These are phyloP conservation scores for Drosophila pallidifrons DNA, from an alignment of 1,140 invertebrate species.

Conservation along the genomic window DNA sequence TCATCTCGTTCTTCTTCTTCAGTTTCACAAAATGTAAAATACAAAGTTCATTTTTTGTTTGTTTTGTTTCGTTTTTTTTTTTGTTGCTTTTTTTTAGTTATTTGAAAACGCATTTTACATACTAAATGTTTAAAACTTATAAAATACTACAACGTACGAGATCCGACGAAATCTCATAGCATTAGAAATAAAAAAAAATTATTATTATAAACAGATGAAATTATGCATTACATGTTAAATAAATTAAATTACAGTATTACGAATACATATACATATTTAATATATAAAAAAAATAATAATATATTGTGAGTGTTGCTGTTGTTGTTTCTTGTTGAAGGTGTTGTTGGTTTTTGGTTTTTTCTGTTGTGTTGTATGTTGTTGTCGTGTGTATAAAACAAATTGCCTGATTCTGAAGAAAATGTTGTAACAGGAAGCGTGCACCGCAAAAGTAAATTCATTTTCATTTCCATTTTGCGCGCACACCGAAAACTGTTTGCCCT, in stretches of 20 bases:
- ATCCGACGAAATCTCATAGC: slow-evolving; percentile 81
- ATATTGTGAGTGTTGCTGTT: slow-evolving; percentile 43
- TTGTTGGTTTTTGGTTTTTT: slow-evolving; percentile 12
- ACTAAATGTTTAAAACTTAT: slow-evolving; percentile 78
- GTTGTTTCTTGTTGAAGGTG: slow-evolving; percentile 21
- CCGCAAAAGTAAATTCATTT: slow-evolving; percentile 11
- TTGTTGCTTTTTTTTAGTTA: slow-evolving; percentile 37
- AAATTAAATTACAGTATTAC: slow-evolving; percentile 68
- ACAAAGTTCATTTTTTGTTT: slow-evolving; percentile 49
- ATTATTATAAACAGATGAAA: slow-evolving; percentile 50
- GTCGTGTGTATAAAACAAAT: slow-evolving; percentile 32
- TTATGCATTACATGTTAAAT: slow-evolving; percentile 69
- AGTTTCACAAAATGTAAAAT: slow-evolving; percentile 59
- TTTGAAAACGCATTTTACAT: slow-evolving; percentile 69
- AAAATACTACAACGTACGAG: slow-evolving; percentile 83
- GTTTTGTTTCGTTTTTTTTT: slow-evolving; percentile 33
- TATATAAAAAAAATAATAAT: slow-evolving; percentile 53
- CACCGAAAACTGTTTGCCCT: slow-evolving; percentile 30
- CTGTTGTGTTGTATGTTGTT: slow-evolving; percentile 29
- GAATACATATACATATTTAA: slow-evolving; percentile 32
- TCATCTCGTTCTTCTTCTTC: slow-evolving; percentile 13
- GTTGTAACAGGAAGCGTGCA: slow-evolving; percentile 51
- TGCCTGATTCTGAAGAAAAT: slow-evolving; percentile 35
- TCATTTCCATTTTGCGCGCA: slow-evolving; percentile 7
- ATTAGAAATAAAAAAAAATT: slow-evolving; percentile 50